Base-by-base conservation (phyloP, 2,888 invertebrate genomes). In the Margaritifera margaritifera region DNA sequence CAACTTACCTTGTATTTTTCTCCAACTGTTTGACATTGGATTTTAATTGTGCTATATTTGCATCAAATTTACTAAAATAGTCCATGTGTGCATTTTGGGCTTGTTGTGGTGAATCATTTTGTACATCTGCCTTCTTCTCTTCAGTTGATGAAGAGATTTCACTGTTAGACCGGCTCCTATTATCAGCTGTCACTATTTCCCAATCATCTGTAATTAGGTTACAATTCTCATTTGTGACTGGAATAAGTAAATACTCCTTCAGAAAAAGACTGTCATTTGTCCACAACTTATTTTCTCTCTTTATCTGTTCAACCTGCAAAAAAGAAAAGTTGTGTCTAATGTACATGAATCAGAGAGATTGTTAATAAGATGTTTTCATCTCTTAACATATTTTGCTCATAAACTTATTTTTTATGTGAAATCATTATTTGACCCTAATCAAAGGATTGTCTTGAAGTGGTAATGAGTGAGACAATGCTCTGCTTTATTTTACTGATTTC, bases 191-290 rank as follows among this genome's bases (percentile, higher is more conserved):
- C 22, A 82, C 69, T 22, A 80, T 69, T 64, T 77, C 78, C 62
- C 72, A 71, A 50, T 81, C 72, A n/a, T 79, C 76, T 22, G 80
- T 75, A n/a, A 84, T 62, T 42, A 75, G 59, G 42, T 76, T 71
- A 60, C 78, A 78, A 62, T 84, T 84, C 8, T 84, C 80, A n/a
- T 71, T 71, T 11, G 83, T 78, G 19, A 86, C 68, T 5, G 97
- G 97, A 88, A 98, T 95, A 89, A 96, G 92, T 83, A 98, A 92
- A 91, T 93, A 94, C 90, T 96, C 95, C 80, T 96, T 93, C 85
- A 97, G 92, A 92, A 96, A 97, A 89, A 97, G 92, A 92, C 96
- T 97, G 90, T 98, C 97, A 66, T 95, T 94, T 53, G 96, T 95
- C 92, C 96, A 98, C 74, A 98, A 92, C 84, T 95, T 94, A 90